Evolutionary conservation across 2,797 vertebrate genomes (phyloP).

Genomic region (Hylomyscus alleni): DNA sequence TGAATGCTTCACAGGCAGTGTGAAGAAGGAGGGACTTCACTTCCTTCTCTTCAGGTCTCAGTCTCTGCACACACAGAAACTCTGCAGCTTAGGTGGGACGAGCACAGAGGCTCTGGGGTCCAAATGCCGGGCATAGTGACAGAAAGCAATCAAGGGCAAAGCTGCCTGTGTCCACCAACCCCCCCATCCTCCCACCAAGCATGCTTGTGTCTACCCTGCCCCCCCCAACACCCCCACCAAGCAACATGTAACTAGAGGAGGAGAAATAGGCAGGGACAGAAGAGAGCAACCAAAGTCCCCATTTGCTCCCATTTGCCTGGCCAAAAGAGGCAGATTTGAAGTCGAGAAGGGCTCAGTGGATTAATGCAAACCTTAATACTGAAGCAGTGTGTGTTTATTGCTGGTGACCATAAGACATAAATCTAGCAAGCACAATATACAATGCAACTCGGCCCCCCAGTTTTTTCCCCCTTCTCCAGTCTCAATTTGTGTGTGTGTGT

Average conservation of each 20-base stretch:
- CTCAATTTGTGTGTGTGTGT: conserved; percentile 91
- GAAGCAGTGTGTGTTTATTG: conserved; percentile 89
- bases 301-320: conserved; percentile 84
- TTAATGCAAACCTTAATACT: conserved; percentile 88
- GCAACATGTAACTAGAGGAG: conserved; percentile 58
- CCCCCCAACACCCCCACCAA: conserved; percentile 1
- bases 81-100: background rate
- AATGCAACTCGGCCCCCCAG: conserved; percentile 84
- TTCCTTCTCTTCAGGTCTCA: background rate
- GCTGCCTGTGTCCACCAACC: background rate
- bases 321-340: conserved; percentile 85
- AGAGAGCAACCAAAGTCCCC: conserved; percentile 80
- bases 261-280: conserved; percentile 78
- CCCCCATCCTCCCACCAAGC: background rate
- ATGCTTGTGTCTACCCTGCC: background rate
- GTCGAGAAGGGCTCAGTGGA: conserved; percentile 76
- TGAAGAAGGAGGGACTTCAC: conserved; percentile 68
- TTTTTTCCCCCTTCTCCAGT: conserved; percentile 61
- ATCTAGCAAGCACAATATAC: conserved; percentile 90
- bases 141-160: background rate
- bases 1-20: background rate
- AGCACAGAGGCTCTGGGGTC: background rate
- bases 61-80: background rate
- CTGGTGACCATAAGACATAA: conserved; percentile 92
- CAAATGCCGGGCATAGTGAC: background rate